Evolutionary conservation across 2,113 vertebrate genomes (phyloP), one percentile per base, ranked within the genome.

Genomic region (Solenodon paradoxus): DNA sequence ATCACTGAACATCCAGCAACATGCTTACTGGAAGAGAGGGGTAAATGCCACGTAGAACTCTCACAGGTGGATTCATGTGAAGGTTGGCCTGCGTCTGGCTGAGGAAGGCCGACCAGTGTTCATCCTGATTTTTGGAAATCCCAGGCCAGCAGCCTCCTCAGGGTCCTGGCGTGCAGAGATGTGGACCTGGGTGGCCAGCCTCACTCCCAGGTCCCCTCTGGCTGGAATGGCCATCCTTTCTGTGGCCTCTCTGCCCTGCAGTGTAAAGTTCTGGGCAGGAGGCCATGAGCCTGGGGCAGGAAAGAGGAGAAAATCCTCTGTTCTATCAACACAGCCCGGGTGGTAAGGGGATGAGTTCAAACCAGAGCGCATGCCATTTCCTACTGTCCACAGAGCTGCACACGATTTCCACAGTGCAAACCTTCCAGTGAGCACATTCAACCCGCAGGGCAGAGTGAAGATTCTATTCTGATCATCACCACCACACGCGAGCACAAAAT

Each of bases 291-390:
- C 32, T 45, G 80, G 79, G 77, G 59, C 88, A 84, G 91, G 95
- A 95, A 90, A 8, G 88, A 87, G 85, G 80, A 95, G 92, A 88
- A 95, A 77, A 90, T 71, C 92, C 92, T 86, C 80, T 90, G 71
- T 94, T 82, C 82, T 92, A 85, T 84, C 59, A 81, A 95, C 85
- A 61, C 1, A 1, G 28, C 26, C 5, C 77, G 22, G 64, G 69
- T 35, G 55, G 66, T 64, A 63, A 88, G 88, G 53, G 69, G 66
- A 68, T 24, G 83, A 55, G 68, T 49, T 74, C 88, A 59, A 81
- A 53, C 59, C 68, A 24, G 10, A 1, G n/a, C 20, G 24, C 2
- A 9, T n/a, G n/a, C 24, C 24, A 5, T 22, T 22, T 45, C 17
- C 2, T 19, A n/a, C 20, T n/a, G n/a, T n/a, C n/a, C n/a, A n/a